Conservation (phyloP, 37 sponge, comb jelly and placozoan species). For the Tethya wilhelma region DNA sequence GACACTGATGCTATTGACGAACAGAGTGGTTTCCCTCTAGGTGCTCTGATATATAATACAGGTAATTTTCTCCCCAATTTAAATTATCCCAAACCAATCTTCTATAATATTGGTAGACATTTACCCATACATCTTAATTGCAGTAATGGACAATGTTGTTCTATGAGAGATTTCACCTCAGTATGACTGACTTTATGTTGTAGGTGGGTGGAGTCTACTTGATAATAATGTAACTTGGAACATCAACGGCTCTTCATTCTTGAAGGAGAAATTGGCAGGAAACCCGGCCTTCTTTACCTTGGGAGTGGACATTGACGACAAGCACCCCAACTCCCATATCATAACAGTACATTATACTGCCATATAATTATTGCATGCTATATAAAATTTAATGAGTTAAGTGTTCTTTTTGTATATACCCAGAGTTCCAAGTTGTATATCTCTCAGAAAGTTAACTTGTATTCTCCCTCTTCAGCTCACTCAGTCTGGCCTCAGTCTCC, state of each 20-base stretch:
- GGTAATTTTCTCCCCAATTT: no score
- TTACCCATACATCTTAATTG: not conserved
- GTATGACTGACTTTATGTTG: no score
- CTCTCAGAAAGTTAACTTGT: not conserved
- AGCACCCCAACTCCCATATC: conserved; percentile 34
- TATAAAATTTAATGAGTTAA: no score
- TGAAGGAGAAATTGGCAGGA: conserved; percentile 20
- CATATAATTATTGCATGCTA: no score
- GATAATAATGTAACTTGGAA: conserved; percentile 5
- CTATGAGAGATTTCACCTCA: no score
- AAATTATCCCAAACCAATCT: no score
- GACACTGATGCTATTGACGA: conserved; percentile 25
- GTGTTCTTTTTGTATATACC: no score
- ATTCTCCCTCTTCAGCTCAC: not conserved
- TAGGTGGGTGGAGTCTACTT: conserved; percentile 29
- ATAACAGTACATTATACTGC: no score
- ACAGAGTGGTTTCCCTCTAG: conserved; percentile 30
- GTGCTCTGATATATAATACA: conserved; percentile 8
- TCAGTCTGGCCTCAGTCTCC: conserved; percentile 10
- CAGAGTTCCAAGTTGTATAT: not conserved
- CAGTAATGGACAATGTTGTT: no score
- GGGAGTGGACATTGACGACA: conserved; percentile 39
- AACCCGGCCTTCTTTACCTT: conserved; percentile 66
- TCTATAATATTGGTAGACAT: not conserved
- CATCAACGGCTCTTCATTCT: conserved; percentile 35